Evolutionary conservation across 2,113 vertebrate genomes (phyloP).

Genomic region (Plotosus lineatus): DNA sequence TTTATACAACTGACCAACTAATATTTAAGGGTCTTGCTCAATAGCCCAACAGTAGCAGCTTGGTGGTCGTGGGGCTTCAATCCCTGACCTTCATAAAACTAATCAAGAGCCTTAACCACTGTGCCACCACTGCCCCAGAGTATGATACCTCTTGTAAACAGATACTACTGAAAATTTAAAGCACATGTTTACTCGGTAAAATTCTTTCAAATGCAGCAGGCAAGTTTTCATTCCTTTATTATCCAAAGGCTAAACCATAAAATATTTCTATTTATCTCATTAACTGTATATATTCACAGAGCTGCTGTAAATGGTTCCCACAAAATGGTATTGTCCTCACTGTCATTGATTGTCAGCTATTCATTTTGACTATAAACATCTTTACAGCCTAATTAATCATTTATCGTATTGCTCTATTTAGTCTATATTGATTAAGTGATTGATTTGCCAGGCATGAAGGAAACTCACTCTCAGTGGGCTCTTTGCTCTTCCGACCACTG

Average conservation of each 20-base stretch:
- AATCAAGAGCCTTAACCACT: too few species aligned
- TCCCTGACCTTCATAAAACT: too few species aligned
- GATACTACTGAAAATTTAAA: neutral
- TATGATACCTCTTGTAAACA: neutral
- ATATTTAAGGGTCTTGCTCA: too few species aligned
- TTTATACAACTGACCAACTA: too few species aligned
- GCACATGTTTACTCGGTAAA: neutral
- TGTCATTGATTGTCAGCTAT: neutral
- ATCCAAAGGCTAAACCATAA: neutral
- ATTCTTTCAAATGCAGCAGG: neutral
- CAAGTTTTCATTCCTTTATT: neutral
- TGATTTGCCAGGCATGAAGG: neutral
- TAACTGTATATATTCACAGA: neutral
- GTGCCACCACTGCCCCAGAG: neutral
- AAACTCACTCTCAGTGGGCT: slow-evolving; percentile 90
- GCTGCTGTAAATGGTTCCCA: neutral
- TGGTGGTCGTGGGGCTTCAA: too few species aligned
- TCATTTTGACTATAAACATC: neutral
- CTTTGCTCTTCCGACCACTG: slow-evolving; percentile 91
- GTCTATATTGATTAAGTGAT: slow-evolving; percentile 17
- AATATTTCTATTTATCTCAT: neutral
- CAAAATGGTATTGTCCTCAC: neutral
- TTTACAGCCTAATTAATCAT: neutral
- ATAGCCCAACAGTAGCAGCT: too few species aligned
- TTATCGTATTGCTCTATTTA: slow-evolving; percentile 18